Evolutionary conservation across 2,888 invertebrate genomes (phyloP), one percentile per base, ranked within the genome.

Genomic region (Tineola bisselliella): DNA sequence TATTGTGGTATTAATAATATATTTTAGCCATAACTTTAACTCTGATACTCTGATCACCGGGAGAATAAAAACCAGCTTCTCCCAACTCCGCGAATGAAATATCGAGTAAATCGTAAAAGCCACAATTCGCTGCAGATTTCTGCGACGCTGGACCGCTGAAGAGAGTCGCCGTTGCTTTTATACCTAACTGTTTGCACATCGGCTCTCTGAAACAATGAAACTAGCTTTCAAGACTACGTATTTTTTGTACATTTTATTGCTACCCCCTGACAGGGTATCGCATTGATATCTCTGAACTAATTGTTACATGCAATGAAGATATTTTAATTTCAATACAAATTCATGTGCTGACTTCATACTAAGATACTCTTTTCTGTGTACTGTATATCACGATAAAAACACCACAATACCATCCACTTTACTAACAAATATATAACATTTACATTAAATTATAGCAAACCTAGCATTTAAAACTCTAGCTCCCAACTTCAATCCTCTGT

Each of bases 111-210:
- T 74, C 72, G 0, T 62, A 56, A 67, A 79, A 84, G 0, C 81
- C 83, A 13, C 70, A 70, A 0, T 67, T 67, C 0, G 63, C 65
- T 0, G 83, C 84, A 0, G 71, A 67, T 44, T 69, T 76, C 65
- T 83, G 83, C 0, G 84, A 78, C 0, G 76, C 77, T 0, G 73
- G 68, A 0, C 80, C 79, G 0, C 78, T 76, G 69, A 84, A 84
- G 0, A 82, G 67, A 0, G 82, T 81, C 0, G 73, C 69, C 0
- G 82, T 76, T 0, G 67, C 83, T 58, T 67, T 70, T 1, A 84
- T 63, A 0, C 79, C 81, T 8, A 71, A 60, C 0, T 66, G 62
- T 1, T 64, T 65, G 62, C 72, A 66, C 0, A 83, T 66, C 0
- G 76, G 75, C 63, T 76, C 72, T 62, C 84, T 83, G 71, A 0